These are phyloP conservation scores for Ethmia dodecea DNA, from an alignment of 2,888 invertebrate genomes.

Conservation along the genomic window DNA sequence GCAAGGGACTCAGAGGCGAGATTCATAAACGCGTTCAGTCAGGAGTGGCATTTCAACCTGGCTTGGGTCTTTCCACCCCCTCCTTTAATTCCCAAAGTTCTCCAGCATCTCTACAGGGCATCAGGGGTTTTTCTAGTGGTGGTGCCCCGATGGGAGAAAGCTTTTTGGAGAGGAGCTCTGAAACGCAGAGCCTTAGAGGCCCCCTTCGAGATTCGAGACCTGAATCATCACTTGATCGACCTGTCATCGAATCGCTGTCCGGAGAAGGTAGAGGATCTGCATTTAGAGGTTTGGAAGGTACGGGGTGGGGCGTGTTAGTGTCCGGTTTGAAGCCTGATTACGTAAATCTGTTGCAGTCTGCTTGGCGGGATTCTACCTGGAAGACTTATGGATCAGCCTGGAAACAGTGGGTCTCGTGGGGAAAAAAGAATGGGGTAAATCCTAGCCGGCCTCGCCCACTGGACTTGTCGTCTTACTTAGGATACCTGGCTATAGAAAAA, in stretches of 20 bases:
- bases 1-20: neutral
- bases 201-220: conserved; percentile 10
- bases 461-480: neutral
- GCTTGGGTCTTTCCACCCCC: conserved; percentile 33
- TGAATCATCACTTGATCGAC: conserved; percentile 11
- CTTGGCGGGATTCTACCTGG: conserved; percentile 1
- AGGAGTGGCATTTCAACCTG: conserved; percentile 18
- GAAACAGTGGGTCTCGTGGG: conserved; percentile 7
- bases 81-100: conserved; percentile 22
- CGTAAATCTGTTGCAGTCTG: neutral
- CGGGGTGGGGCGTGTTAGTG: conserved; percentile 17
- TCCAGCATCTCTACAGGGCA: conserved; percentile 20
- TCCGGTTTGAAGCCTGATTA: neutral
- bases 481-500: neutral
- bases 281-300: conserved; percentile 17
- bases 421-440: neutral
- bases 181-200: conserved; percentile 10
- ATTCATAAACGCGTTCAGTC: conserved; percentile 23
- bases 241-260: conserved; percentile 12
- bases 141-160: conserved; percentile 10
- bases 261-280: conserved; percentile 7
- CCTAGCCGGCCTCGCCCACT: neutral
- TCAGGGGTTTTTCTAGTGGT: no score
- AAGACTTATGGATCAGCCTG: conserved; percentile 3
- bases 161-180: conserved; percentile 12